These are phyloP conservation scores for Potorous gilbertii DNA, from an alignment of 2,797 vertebrate species.

Conservation along the genomic window DNA sequence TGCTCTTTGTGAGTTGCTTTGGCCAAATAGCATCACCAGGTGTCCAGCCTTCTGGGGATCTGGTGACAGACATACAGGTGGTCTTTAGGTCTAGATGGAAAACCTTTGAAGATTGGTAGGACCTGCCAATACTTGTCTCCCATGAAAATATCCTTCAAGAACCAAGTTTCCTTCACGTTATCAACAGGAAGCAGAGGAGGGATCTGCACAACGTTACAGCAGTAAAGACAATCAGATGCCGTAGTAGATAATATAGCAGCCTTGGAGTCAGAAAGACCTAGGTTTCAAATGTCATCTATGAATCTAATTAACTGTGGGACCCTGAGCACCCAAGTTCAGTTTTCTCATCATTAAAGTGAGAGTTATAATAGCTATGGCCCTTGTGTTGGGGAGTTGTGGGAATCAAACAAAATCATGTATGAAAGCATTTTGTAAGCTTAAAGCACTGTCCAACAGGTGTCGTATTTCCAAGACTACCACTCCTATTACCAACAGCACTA, in stretches of 20 bases:
- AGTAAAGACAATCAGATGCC: background rate
- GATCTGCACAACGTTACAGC: background rate
- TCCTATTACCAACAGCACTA: background rate
- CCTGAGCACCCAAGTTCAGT: background rate
- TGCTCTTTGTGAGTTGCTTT: background rate
- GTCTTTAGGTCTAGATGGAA: background rate
- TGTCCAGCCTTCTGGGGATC: background rate
- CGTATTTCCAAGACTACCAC: background rate
- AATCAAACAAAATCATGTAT: background rate
- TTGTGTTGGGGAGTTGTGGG: background rate
- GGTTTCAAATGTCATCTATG: background rate
- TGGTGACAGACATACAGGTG: background rate
- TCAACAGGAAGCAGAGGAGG: background rate
- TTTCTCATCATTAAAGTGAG: background rate
- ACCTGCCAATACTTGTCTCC: background rate
- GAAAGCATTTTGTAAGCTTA: background rate
- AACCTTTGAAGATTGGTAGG: background rate
- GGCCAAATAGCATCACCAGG: background rate
- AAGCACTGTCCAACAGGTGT: background rate
- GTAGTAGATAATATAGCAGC: background rate
- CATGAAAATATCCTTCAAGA: background rate
- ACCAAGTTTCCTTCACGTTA: background rate
- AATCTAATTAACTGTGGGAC: background rate
- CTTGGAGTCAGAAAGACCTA: background rate
- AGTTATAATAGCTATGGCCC: background rate